Percentiles rank a stretch among this genome's conserved stretches.
phyloP scores from a whole-genome alignment of 2,797 vertebrate species.

The Austrolebias charrua region DNA sequence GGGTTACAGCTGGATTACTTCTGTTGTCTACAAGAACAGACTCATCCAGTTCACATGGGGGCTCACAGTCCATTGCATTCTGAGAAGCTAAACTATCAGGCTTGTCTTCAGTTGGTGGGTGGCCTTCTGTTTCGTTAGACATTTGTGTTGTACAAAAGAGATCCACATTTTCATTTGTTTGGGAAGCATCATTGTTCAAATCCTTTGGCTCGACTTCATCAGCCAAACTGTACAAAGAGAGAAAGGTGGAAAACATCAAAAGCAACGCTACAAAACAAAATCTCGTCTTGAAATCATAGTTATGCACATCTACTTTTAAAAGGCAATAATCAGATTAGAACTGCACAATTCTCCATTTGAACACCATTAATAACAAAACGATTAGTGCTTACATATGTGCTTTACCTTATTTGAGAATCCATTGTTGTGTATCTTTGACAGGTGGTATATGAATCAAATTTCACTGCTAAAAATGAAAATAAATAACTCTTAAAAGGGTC shows the following conservation, averaged over 20 bases:
- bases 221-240: slow-evolving; percentile 35
- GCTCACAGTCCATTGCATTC: slow-evolving; percentile 41
- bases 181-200: slow-evolving; percentile 18
- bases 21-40: slow-evolving; percentile 6
- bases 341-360: background rate
- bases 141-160: slow-evolving; percentile 21
- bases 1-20: slow-evolving; percentile 22
- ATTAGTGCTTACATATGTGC: background rate
- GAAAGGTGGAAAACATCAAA: slow-evolving; percentile 7
- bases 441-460: slow-evolving; percentile 27
- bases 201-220: slow-evolving; percentile 43
- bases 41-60: slow-evolving; percentile 23
- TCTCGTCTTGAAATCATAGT: too few relatives aligned
- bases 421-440: slow-evolving; percentile 46
- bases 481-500: background rate
- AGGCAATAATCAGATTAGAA: background rate
- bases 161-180: slow-evolving; percentile 43
- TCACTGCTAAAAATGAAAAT: slow-evolving; percentile 19
- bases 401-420: slow-evolving; percentile 67
- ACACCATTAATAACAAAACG: too few relatives aligned
- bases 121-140: slow-evolving; percentile 20
- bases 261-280: background rate
- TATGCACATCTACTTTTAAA: background rate
- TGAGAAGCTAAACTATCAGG: slow-evolving; percentile 39
- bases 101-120: slow-evolving; percentile 9